Evolutionary conservation across 1,140 invertebrate genomes (phyloP).

Genomic region (Cotesia chilonis): DNA sequence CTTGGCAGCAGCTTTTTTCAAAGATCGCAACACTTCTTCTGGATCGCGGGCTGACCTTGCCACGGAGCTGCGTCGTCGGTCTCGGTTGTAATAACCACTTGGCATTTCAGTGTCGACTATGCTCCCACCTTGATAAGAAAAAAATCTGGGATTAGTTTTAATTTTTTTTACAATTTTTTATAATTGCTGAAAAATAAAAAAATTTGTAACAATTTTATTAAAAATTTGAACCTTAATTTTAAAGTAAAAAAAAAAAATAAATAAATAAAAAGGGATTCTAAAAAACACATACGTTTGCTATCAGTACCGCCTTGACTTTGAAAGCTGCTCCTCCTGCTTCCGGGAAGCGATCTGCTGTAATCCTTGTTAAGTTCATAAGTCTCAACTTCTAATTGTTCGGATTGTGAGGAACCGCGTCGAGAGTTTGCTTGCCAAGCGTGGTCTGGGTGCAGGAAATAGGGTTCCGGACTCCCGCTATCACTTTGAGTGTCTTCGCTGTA

Average conservation of each 20-base stretch:
- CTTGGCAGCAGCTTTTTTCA: conserved; percentile 75
- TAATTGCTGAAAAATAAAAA: too few relatives aligned
- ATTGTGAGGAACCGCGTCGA: conserved; percentile 82
- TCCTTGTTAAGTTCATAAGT: conserved; percentile 85
- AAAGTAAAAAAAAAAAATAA: background rate
- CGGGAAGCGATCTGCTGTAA: conserved; percentile 84
- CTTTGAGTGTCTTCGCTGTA: conserved; percentile 64
- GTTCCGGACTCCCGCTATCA: conserved; percentile 63
- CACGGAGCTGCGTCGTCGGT: conserved; percentile 80
- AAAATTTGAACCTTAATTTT: background rate
- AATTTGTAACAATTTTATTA: too few relatives aligned
- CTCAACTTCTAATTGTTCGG: conserved; percentile 84
- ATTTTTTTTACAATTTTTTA: background rate
- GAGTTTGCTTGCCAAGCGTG: conserved; percentile 81
- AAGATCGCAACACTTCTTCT: conserved; percentile 79
- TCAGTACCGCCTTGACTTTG: conserved; percentile 67
- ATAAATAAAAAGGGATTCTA: background rate
- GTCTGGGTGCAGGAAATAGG: conserved; percentile 81
- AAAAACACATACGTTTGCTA: conserved; percentile 58
- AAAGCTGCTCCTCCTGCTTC: conserved; percentile 83
- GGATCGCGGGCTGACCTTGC: conserved; percentile 76
- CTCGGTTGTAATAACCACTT: conserved; percentile 70
- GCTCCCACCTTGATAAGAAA: conserved; percentile 58
- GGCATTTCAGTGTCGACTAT: conserved; percentile 66
- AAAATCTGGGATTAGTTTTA: conserved; percentile 26